These are phyloP conservation scores for Sarcophaga bullata DNA, from an alignment of 1,140 invertebrate species.

Conservation along the genomic window DNA sequence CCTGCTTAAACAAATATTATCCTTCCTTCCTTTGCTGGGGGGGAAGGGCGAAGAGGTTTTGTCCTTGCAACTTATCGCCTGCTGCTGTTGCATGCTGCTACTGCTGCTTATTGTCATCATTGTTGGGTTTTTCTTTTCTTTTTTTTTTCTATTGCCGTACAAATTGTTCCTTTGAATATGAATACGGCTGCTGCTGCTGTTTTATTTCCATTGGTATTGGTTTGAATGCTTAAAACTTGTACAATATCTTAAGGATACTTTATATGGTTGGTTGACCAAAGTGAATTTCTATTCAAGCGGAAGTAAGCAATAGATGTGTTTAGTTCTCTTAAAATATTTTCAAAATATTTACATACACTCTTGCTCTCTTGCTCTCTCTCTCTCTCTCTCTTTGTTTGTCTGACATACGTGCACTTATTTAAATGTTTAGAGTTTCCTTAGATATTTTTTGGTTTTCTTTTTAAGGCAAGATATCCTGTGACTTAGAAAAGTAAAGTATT, in stretches of 20 bases:
- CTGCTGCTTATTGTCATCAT: neutral
- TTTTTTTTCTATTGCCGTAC: neutral
- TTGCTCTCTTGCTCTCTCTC: too few relatives aligned
- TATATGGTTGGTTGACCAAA: conserved; percentile 40
- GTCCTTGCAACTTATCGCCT: too few relatives aligned
- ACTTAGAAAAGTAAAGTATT: neutral
- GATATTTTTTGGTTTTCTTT: neutral
- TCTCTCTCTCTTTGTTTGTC: too few relatives aligned
- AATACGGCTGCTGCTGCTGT: neutral
- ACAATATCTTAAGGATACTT: conserved; percentile 36
- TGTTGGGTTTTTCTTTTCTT: neutral
- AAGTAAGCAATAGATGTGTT: conserved; percentile 39
- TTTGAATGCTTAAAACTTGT: conserved; percentile 1
- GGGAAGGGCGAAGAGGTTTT: too few relatives aligned
- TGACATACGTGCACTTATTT: neutral
- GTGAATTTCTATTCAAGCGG: conserved; percentile 35
- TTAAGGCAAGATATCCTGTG: neutral
- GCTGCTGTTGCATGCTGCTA: too few relatives aligned
- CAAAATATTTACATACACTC: neutral
- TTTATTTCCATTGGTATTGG: neutral
- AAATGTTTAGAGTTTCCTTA: neutral
- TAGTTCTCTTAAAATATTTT: conserved; percentile 7
- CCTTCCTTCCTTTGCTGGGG: too few relatives aligned
- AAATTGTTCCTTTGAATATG: neutral
- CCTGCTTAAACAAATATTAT: too few relatives aligned